These are phyloP conservation scores for Rhamnusium bicolor DNA, from an alignment of 2,888 invertebrate genomes.

Conservation along the genomic window DNA sequence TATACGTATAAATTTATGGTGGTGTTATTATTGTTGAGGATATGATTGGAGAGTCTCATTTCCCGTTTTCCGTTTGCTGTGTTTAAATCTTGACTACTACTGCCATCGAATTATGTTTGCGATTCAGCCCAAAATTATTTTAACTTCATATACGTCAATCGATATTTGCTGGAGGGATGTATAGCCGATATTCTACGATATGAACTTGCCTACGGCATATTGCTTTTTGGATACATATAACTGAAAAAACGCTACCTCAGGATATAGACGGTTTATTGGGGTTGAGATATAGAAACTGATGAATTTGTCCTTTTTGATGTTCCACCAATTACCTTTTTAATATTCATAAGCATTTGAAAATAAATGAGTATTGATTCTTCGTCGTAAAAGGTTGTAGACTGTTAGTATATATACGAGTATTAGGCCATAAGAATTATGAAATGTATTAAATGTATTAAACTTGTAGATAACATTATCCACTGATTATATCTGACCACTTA, in stretches of 20 bases:
- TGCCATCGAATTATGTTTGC: constrained; percentile 27
- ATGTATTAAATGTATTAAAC: not conserved
- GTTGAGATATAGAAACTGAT: constrained; percentile 30
- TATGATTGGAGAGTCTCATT: constrained; percentile 42
- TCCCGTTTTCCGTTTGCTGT: constrained; percentile 36
- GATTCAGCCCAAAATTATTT: constrained; percentile 24
- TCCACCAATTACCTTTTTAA: constrained; percentile 30
- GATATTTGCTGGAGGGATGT: constrained; percentile 37
- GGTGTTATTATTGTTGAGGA: constrained; percentile 31
- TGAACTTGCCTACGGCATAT: constrained; percentile 46
- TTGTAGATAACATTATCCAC: not conserved
- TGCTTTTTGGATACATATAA: constrained; percentile 46
- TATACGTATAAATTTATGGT: constrained; percentile 15
- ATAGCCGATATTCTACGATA: constrained; percentile 42
- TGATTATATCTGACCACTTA: too few relatives aligned
- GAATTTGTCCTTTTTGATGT: constrained; percentile 31
- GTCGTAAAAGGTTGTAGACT: not conserved
- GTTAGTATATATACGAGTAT: too few relatives aligned
- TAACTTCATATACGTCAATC: constrained; percentile 29
- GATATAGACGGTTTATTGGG: constrained; percentile 38
- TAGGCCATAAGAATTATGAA: not conserved
- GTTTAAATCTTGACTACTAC: constrained; percentile 17
- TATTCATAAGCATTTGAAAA: constrained; percentile 31
- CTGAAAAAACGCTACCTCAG: constrained; percentile 44
- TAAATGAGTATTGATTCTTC: constrained; percentile 11